phyloP scores from a whole-genome alignment of 2,888 invertebrate species.

The Stenurella melanura region DNA sequence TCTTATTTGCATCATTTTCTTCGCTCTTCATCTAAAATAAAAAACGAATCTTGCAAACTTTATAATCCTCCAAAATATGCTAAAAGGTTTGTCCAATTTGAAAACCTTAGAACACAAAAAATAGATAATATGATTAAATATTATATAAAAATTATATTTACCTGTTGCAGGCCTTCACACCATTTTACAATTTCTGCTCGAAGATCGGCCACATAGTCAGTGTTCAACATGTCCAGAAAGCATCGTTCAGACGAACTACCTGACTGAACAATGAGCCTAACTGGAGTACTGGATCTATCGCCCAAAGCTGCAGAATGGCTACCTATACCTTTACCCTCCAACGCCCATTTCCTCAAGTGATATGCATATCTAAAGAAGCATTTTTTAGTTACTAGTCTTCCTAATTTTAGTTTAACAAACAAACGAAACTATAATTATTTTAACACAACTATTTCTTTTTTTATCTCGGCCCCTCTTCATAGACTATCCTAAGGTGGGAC shows the following conservation, averaged over 20 bases:
- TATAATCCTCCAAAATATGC: not conserved
- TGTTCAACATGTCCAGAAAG: constrained; percentile 85
- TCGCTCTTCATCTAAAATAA: constrained; percentile 63
- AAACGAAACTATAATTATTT: not conserved
- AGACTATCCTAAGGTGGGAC: too few species aligned
- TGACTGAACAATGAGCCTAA: constrained; percentile 90
- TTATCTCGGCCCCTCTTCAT: too few species aligned
- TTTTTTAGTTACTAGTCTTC: not conserved
- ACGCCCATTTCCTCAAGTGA: constrained; percentile 91
- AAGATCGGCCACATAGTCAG: constrained; percentile 93
- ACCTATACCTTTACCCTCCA: constrained; percentile 87
- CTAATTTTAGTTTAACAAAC: not conserved
- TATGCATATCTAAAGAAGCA: constrained; percentile 82
- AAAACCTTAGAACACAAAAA: not conserved
- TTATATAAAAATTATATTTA: constrained; percentile 39
- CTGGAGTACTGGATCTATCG: constrained; percentile 79
- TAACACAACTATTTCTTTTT: not conserved
- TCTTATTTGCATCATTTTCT: constrained; percentile 60
- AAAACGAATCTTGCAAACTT: constrained; percentile 8
- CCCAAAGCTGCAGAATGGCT: constrained; percentile 83
- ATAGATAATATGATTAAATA: too few species aligned
- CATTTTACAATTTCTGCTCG: constrained; percentile 96
- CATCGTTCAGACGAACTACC: constrained; percentile 92
- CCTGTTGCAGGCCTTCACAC: constrained; percentile 84
- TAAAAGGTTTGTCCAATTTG: not conserved